Percentiles rank a stretch among this genome's conserved stretches.
phyloP scores from a whole-genome alignment of 1,140 invertebrate genomes.

The Gonatopus flavifemur region DNA sequence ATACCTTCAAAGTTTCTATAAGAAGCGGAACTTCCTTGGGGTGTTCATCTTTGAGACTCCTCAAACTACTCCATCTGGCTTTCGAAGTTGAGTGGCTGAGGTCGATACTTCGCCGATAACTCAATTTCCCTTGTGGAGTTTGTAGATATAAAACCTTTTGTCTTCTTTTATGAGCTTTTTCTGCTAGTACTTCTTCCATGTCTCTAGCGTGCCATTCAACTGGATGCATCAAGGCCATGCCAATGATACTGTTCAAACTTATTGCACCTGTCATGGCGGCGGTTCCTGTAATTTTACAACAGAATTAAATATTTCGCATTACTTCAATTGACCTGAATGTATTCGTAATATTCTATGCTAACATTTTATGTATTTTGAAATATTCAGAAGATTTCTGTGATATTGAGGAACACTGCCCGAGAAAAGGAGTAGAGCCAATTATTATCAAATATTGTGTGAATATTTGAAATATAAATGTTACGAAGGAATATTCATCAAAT shows the following conservation, averaged over 20 bases:
- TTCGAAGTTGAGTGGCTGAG: slow-evolving; percentile 26
- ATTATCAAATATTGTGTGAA: too few relatives aligned
- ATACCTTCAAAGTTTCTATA: slow-evolving; percentile 36
- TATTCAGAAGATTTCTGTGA: too few relatives aligned
- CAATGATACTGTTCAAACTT: slow-evolving; percentile 47
- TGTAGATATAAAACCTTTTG: too few relatives aligned
- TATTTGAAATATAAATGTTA: too few relatives aligned
- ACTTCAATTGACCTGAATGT: too few relatives aligned
- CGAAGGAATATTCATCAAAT: too few relatives aligned
- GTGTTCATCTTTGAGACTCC: slow-evolving; percentile 43
- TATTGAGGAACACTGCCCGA: too few relatives aligned
- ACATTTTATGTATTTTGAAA: too few relatives aligned
- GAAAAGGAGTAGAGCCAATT: too few relatives aligned
- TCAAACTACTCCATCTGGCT: slow-evolving; percentile 46
- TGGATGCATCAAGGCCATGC: slow-evolving; percentile 54
- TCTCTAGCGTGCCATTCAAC: slow-evolving; percentile 45
- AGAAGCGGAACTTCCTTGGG: slow-evolving; percentile 35
- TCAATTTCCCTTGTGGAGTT: too few relatives aligned
- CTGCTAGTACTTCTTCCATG: slow-evolving; percentile 21
- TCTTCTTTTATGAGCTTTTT: slow-evolving; percentile 15
- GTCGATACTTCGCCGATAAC: slow-evolving; percentile 39
- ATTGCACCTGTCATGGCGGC: slow-evolving; percentile 47
- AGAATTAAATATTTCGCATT: too few relatives aligned
- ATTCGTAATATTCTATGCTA: too few relatives aligned
- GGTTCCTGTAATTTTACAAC: slow-evolving; percentile 50